Evolutionary conservation across 2,113 vertebrate genomes (phyloP), one percentile per base, ranked within the genome.

Genomic region (Nerophis lumbriciformis): DNA sequence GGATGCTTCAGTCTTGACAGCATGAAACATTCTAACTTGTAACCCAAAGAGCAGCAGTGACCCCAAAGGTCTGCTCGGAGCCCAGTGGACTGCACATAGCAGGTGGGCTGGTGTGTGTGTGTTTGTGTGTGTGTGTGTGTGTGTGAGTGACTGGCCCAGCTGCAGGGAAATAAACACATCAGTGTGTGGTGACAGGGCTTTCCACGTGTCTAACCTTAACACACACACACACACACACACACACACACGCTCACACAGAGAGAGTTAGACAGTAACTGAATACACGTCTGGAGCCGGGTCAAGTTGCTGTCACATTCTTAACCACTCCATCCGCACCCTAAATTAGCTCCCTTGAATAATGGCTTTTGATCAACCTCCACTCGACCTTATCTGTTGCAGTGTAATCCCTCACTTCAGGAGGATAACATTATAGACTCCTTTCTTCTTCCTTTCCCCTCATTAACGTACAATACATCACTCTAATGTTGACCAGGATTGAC

Each of bases 121-220:
- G 51, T 55, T 49, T 67, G 60, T 48, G 63, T 53, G 60, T 35
- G 39, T 63, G 53, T 36, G 59, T 56, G 15, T 59, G 63, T 50
- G 48, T 63, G 62, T 87, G 86, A 88, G 71, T 84, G 86, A 88
- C 85, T 59, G 77, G 69, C 69, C 80, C 86, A 88, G 83, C 84
- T 86, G 86, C 81, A 80, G 70, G 67, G 80, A 81, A 84, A 88
- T 84, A 83, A 78, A 88, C 83, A 79, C 73, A 85, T 88, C 84
- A 88, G 72, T 81, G 83, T 84, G 78, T 84, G 83, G 79, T 84
- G 86, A 86, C 86, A 88, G 75, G 79, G 55, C 57, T 50, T 75
- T 57, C 71, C 77, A 71, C 54, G 39, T 66, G 68, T 83, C 53
- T 56, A 50, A 35, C 58, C 19, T 58, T 53, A 55, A 61, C 68